Conservation (phyloP, 2,113 vertebrate genomes). For the Pedionomus torquatus region DNA sequence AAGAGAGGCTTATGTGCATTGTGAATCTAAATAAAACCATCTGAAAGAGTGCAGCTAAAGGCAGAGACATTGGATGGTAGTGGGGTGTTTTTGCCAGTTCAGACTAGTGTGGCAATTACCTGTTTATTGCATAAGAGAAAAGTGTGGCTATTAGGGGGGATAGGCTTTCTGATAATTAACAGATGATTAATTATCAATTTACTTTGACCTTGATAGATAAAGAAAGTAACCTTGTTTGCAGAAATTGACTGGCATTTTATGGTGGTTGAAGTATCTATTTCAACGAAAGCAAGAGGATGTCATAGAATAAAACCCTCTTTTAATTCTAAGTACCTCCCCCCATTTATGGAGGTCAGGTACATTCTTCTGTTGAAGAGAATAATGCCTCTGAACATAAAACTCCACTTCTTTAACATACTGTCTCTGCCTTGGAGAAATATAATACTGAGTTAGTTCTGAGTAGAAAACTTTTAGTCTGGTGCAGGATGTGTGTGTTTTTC, state of each 20-base stretch:
- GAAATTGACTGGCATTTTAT: background rate
- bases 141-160: background rate
- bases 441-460: background rate
- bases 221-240: background rate
- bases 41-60: constrained; percentile 1
- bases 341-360: background rate
- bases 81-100: background rate
- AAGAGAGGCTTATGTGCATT: constrained; percentile 21
- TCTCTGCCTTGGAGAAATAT: background rate
- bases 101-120: background rate
- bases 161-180: background rate
- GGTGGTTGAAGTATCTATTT: background rate
- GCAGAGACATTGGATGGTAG: background rate
- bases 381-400: background rate
- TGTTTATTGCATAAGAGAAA: background rate
- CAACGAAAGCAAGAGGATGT: background rate
- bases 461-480: background rate
- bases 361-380: background rate
- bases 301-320: background rate
- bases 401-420: background rate
- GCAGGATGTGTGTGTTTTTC: background rate
- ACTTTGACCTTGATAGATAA: background rate
- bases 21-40: constrained; percentile 1
- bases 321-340: background rate
- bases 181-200: background rate